phyloP scores from a whole-genome alignment of 1,140 invertebrate genomes.

The Galendromus occidentalis region DNA sequence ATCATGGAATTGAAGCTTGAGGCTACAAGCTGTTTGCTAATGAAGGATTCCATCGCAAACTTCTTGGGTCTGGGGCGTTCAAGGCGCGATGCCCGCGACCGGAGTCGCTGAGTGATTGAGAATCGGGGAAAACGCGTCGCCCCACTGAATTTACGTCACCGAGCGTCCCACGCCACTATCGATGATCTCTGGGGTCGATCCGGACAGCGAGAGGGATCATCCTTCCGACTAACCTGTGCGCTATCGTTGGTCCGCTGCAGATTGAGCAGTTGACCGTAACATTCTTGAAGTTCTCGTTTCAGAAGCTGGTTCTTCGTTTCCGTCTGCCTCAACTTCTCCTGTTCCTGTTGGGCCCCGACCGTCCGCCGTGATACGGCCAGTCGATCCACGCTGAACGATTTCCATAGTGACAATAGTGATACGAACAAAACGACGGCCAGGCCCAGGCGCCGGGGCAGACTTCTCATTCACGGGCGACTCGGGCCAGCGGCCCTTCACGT shows the following conservation, averaged over 20 bases:
- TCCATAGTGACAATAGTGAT: neutral
- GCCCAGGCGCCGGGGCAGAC: conserved; percentile 3
- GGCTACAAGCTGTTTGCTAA: too few relatives aligned
- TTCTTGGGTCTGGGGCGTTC: too few relatives aligned
- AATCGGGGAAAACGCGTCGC: too few relatives aligned
- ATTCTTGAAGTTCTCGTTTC: neutral
- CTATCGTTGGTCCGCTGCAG: conserved; percentile 6
- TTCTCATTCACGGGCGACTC: neutral
- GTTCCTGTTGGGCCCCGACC: neutral
- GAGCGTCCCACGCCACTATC: too few relatives aligned
- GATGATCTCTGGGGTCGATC: too few relatives aligned
- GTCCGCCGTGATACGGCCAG: neutral
- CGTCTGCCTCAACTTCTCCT: neutral
- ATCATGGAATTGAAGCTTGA: too few relatives aligned
- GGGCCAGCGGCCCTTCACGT: too few relatives aligned
- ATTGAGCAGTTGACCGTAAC: conserved; percentile 9
- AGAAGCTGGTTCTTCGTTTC: neutral
- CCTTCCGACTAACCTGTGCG: conserved; percentile 4
- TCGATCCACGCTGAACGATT: conserved; percentile 9
- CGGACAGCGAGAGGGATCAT: too few relatives aligned
- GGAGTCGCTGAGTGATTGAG: too few relatives aligned
- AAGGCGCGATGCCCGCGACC: too few relatives aligned
- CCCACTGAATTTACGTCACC: too few relatives aligned
- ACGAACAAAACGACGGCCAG: conserved; percentile 6
- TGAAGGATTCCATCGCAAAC: too few relatives aligned